Evolutionary conservation across 1,140 invertebrate genomes (phyloP), one percentile per base, ranked within the genome.

Genomic region (Hyphantria cunea): DNA sequence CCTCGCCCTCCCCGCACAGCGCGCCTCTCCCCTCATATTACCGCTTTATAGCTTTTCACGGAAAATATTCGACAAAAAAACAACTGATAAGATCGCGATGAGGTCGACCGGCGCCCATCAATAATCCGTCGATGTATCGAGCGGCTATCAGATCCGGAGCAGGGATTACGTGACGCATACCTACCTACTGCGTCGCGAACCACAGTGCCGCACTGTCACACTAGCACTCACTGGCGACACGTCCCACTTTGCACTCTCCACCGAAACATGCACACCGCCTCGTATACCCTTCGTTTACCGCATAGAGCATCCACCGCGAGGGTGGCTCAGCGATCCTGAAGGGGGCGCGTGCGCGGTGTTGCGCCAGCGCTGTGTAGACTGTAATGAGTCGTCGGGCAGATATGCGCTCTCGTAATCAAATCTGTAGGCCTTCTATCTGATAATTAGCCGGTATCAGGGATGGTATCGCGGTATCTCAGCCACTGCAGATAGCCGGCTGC

Each of bases 61-160:
- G 82, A 84, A 87, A 85, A 84, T 78, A 78, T 84, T 80, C 70
- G 70, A 76, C 76, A 85, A 84, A 86, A 85, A 84, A 86, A 86
- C 82, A 87, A 87, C 74, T 82, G 86, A 89, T 89, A 89, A 89
- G 78, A 82, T 82, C 82, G 67, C 76, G 79, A 77, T 80, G 82
- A 86, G 75, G 78, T 72, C 82, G 84, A 80, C 77, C 82, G 80
- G 76, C 79, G 82, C 74, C 77, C 84, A 80, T 89, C 84, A 78
- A 85, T 89, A 85, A 85, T 84, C 80, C 76, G 76, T 69, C 75
- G 80, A 83, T 76, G 76, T 82, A 60, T 80, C 72, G 52, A 44
- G 41, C 13, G 72, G 41, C 71, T 79, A 80, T 79, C 78, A 68
- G 76, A 78, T 80, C 72, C 74, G 73, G 58, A 37, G 61, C 59